Evolutionary conservation across 2,113 vertebrate species (phyloP).

Genomic region (Dermatemys mawii): DNA sequence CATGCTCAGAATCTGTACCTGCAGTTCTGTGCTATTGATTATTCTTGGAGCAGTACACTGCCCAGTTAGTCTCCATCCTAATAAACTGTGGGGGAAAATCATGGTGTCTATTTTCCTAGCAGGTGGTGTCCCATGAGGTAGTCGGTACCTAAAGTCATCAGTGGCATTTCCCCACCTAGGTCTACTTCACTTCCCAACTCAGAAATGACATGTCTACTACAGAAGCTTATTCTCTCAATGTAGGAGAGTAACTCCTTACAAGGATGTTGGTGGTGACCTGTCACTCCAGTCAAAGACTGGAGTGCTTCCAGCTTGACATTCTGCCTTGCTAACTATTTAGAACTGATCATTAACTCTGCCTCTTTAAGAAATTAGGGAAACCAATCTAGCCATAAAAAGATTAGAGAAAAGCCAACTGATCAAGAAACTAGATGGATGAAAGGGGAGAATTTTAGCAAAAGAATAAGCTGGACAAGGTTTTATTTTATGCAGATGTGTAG

Average conservation of each 20-base stretch:
- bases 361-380: not conserved
- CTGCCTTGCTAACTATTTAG: not conserved
- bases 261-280: not conserved
- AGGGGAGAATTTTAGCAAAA: conserved; percentile 16
- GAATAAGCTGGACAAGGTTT: conserved; percentile 32
- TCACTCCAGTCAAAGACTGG: not conserved
- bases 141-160: not conserved
- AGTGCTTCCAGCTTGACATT: not conserved
- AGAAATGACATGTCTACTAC: not conserved
- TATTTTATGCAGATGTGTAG: conserved; percentile 54
- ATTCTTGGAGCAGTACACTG: not conserved
- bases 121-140: too few species aligned
- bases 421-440: conserved; percentile 3
- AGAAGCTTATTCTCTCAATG: not conserved
- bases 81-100: not conserved
- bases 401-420: not conserved
- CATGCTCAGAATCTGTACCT: not conserved
- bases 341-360: not conserved
- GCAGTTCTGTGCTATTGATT: not conserved
- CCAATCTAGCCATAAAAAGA: conserved; percentile 13
- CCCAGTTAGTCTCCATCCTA: not conserved
- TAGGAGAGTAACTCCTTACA: not conserved
- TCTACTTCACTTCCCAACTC: not conserved
- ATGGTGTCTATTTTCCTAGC: too few species aligned
- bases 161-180: not conserved